Percentiles rank a stretch among this genome's conserved stretches.
phyloP scores from a whole-genome alignment of 2,113 vertebrate genomes.

The Chascanopsetta lugubris region DNA sequence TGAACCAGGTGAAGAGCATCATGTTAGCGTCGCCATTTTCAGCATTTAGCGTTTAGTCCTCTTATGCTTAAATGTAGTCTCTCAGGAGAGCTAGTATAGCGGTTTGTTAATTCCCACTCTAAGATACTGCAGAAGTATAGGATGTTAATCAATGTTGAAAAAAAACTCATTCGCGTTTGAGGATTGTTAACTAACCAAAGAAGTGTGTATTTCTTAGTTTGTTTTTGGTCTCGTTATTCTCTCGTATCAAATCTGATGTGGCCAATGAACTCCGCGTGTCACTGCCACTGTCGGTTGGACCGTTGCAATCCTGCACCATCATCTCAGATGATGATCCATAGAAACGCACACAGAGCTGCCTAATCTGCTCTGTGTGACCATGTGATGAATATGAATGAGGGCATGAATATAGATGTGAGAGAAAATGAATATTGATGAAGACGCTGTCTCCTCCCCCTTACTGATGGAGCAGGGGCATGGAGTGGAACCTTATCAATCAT shows the following conservation, averaged over 20 bases:
- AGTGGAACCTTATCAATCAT: conserved; percentile 66
- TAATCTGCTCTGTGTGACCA: conserved; percentile 57
- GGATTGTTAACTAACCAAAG: no score
- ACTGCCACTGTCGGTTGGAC: conserved; percentile 2
- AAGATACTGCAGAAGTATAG: no score
- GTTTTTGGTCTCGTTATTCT: neutral
- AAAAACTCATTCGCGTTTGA: no score
- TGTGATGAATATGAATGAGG: conserved; percentile 71
- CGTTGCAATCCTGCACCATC: conserved; percentile 16
- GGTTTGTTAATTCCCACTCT: no score
- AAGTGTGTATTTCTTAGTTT: no score
- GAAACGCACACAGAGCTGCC: conserved; percentile 52
- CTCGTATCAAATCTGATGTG: neutral
- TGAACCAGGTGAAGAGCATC: neutral
- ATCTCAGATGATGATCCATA: conserved; percentile 38
- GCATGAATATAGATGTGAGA: conserved; percentile 69
- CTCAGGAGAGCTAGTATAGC: no score
- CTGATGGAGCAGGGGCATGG: conserved; percentile 44
- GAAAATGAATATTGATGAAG: conserved; percentile 70
- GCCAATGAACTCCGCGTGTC: neutral
- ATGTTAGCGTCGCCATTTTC: neutral
- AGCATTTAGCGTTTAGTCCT: no score
- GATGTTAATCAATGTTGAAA: no score
- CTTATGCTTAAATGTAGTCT: no score
- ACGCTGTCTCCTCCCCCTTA: conserved; percentile 51